phyloP scores from a whole-genome alignment of 1,140 invertebrate species.

The Bombus confusus region DNA sequence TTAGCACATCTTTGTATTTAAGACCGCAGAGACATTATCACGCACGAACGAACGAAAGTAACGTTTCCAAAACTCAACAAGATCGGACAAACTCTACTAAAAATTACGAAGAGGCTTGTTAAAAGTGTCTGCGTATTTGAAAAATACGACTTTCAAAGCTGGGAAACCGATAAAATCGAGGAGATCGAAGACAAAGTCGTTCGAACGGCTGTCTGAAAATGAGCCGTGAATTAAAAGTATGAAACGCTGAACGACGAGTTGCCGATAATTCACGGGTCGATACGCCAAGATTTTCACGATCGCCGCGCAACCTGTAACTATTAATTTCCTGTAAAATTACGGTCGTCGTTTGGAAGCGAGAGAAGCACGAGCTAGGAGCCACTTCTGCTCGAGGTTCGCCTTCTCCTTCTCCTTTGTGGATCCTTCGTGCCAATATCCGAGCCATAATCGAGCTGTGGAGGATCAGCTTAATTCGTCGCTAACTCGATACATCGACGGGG shows the following conservation, averaged over 20 bases:
- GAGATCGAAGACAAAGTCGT: too few species aligned
- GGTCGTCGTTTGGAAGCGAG: not conserved
- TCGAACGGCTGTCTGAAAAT: not conserved
- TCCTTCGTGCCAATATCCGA: constrained; percentile 59
- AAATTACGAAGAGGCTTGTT: not conserved
- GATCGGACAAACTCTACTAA: not conserved
- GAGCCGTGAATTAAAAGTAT: constrained; percentile 32
- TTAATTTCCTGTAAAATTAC: constrained; percentile 64
- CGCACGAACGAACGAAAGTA: too few species aligned
- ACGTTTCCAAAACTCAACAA: not conserved
- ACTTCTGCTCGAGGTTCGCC: not conserved
- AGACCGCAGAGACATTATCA: too few species aligned
- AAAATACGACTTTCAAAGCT: too few species aligned
- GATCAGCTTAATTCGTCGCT: constrained; percentile 68
- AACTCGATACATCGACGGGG: constrained; percentile 75
- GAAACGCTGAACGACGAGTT: constrained; percentile 1
- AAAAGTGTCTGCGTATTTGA: too few species aligned
- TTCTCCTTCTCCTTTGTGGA: constrained; percentile 31
- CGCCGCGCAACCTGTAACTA: constrained; percentile 59
- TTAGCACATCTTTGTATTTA: too few species aligned
- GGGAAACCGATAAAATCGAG: not conserved
- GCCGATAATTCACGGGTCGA: constrained; percentile 57
- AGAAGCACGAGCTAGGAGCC: not conserved
- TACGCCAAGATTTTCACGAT: constrained; percentile 49
- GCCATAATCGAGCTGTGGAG: constrained; percentile 67